Conservation (phyloP, 2,113 vertebrate species). For the Eptatretus burgeri region DNA sequence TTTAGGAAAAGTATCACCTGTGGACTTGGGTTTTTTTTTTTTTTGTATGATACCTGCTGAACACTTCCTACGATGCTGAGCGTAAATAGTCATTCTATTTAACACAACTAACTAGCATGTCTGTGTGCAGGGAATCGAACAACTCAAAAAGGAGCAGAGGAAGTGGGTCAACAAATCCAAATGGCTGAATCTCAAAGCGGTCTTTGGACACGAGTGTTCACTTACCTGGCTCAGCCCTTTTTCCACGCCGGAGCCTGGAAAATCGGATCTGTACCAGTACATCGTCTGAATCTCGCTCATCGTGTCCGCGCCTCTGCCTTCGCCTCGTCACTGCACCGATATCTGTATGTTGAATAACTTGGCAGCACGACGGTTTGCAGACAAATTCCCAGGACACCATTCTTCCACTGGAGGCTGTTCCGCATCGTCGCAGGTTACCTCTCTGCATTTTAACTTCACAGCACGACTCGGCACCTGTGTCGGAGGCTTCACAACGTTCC, state of each 20-base stretch:
- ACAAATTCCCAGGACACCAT: no score
- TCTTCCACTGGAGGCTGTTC: no score
- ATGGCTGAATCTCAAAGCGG: constrained; percentile 97
- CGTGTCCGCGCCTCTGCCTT: constrained; percentile 9
- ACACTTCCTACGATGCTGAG: constrained; percentile 3
- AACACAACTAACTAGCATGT: constrained; percentile 15
- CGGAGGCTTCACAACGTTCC: no score
- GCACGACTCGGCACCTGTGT: no score
- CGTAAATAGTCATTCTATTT: constrained; percentile 11
- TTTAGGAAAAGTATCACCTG: background rate
- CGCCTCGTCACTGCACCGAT: background rate
- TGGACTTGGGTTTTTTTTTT: background rate
- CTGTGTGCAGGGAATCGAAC: constrained; percentile 71
- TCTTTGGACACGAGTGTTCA: constrained; percentile 91
- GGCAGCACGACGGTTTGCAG: no score
- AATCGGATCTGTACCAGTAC: constrained; percentile 78
- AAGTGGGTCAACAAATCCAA: constrained; percentile 85
- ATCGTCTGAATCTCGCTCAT: constrained; percentile 45
- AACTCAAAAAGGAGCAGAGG: constrained; percentile 97
- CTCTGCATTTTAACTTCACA: no score
- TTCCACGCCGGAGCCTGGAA: constrained; percentile 61
- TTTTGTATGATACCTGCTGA: background rate
- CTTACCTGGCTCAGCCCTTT: constrained; percentile 82
- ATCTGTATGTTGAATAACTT: no score
- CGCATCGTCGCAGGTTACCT: no score